These are phyloP conservation scores for Seriola rivoliana DNA, from an alignment of 2,113 vertebrate genomes.

Conservation along the genomic window DNA sequence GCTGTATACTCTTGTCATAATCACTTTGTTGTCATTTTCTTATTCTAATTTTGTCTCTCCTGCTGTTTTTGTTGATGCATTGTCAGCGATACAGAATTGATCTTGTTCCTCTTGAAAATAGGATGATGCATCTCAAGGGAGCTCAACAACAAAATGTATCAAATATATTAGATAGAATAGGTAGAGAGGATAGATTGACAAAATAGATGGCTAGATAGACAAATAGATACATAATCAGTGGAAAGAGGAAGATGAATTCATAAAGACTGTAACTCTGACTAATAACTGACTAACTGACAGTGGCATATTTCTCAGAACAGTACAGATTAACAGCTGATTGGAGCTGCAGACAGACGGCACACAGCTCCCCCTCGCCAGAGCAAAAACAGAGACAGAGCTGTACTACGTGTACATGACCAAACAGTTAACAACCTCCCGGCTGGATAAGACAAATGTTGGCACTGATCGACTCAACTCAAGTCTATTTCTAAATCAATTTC, in stretches of 20 bases:
- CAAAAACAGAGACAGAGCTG: slow-evolving; percentile 7
- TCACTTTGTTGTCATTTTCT: neutral
- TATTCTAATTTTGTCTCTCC: too few species aligned
- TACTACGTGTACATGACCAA: slow-evolving; percentile 13
- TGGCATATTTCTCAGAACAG: slow-evolving; percentile 7
- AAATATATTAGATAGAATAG: neutral
- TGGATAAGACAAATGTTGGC: slow-evolving; percentile 42
- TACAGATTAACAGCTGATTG: slow-evolving; percentile 10
- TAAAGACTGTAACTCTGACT: neutral
- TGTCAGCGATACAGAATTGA: too few species aligned
- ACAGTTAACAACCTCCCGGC: slow-evolving; percentile 53
- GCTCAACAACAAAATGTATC: neutral
- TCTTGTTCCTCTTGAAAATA: too few species aligned
- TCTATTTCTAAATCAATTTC: slow-evolving; percentile 62
- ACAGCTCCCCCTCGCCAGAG: slow-evolving; percentile 1
- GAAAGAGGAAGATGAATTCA: neutral
- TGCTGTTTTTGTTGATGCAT: neutral
- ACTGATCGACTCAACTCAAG: slow-evolving; percentile 50
- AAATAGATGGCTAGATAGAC: neutral
- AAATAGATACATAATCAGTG: neutral
- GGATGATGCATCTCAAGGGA: too few species aligned
- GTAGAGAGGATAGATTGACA: too few species aligned
- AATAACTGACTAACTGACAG: neutral
- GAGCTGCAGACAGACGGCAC: neutral
- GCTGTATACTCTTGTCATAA: neutral